Percentiles rank a stretch among this genome's conserved stretches.
These are phyloP conservation scores for Penaeus vannamei DNA, from an alignment of 1,140 invertebrate genomes.

Conservation along the genomic window DNA sequence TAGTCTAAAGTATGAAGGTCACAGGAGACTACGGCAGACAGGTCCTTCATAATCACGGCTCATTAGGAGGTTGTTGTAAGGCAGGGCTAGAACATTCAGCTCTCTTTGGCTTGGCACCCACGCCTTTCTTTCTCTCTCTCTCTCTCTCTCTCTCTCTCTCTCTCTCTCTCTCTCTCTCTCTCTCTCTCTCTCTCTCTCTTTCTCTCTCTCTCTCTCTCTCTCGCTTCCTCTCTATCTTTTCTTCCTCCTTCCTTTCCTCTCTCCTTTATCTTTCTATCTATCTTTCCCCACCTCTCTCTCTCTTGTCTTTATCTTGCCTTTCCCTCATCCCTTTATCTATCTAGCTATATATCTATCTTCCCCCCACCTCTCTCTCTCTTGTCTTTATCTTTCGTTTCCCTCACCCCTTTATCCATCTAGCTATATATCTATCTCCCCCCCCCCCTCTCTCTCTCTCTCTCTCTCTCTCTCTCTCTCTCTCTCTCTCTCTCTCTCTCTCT, in stretches of 20 bases:
- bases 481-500: conserved; percentile 8
- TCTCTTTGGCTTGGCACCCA: no score
- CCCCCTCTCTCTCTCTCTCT: not conserved
- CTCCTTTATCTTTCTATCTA: not conserved
- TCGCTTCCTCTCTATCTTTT: not conserved
- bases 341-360: not conserved
- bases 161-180: conserved; percentile 8
- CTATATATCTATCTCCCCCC: not conserved
- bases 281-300: not conserved
- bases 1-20: no score
- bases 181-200: not conserved
- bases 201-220: not conserved
- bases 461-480: conserved; percentile 9
- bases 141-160: not conserved
- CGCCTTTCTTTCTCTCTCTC: no score
- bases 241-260: not conserved
- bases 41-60: no score
- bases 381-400: no score
- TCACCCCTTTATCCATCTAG: not conserved
- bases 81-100: no score
- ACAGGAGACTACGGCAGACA: no score
- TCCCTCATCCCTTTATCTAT: not conserved
- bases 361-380: not conserved
- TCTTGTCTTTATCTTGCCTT: not conserved
- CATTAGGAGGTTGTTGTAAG: no score